Evolutionary conservation across 1,140 invertebrate species (phyloP).

Genomic region (Onthophagus taurus): DNA sequence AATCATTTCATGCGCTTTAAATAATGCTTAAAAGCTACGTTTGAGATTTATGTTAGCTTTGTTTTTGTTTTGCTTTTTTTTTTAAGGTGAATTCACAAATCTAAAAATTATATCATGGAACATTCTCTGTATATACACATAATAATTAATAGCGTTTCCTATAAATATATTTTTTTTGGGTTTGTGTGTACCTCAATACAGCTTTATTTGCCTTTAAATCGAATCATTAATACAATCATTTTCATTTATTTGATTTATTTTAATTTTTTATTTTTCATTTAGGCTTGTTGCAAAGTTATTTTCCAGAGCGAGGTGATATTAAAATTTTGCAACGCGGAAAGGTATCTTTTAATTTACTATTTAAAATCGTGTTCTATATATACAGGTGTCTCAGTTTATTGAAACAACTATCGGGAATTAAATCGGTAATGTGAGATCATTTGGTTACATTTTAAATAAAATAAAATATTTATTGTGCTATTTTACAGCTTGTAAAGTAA

Average conservation of each 20-base stretch:
- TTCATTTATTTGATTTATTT: constrained; percentile 19
- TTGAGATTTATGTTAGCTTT: constrained; percentile 11
- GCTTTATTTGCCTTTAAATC: constrained; percentile 1
- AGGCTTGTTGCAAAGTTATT: constrained; percentile 34
- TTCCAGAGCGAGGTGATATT: constrained; percentile 31
- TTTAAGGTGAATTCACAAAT: constrained; percentile 8
- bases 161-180: constrained; percentile 10
- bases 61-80: constrained; percentile 18
- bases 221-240: no score
- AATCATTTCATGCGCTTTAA: constrained; percentile 11
- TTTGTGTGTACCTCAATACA: constrained; percentile 8
- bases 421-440: no score
- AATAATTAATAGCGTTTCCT: background rate
- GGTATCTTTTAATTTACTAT: constrained; percentile 27
- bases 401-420: background rate
- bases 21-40: no score
- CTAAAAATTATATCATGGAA: constrained; percentile 1
- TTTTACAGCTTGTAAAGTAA: background rate
- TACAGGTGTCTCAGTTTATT: constrained; percentile 4
- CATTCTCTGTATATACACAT: background rate
- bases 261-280: constrained; percentile 23
- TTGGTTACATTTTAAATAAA: background rate
- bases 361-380: constrained; percentile 14
- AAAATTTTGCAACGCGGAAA: constrained; percentile 33
- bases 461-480: background rate